phyloP scores from a whole-genome alignment of 2,113 vertebrate genomes.

The Syrrhaptes paradoxus region DNA sequence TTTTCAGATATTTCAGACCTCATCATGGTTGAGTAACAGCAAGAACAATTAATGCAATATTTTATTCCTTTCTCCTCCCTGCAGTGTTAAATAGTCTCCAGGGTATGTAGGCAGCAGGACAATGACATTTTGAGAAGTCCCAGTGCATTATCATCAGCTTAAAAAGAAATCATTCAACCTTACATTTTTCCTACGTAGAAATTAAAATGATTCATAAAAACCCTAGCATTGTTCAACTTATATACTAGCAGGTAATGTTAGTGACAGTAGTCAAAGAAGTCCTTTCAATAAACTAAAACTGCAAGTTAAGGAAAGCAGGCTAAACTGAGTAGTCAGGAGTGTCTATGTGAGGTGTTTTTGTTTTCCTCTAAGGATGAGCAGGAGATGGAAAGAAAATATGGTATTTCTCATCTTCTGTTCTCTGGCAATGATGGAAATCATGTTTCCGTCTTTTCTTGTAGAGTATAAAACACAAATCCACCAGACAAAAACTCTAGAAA shows the following conservation, averaged over 20 bases:
- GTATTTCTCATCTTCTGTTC: background rate
- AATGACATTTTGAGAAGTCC: constrained; percentile 56
- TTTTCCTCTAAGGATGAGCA: background rate
- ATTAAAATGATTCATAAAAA: background rate
- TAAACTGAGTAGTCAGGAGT: background rate
- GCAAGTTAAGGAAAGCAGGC: background rate
- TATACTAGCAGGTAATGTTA: background rate
- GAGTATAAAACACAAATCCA: background rate
- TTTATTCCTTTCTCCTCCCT: background rate
- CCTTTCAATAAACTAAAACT: background rate
- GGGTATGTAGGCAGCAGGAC: constrained; percentile 1
- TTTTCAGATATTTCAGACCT: constrained; percentile 48
- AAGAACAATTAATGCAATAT: constrained; percentile 55
- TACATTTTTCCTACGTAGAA: constrained; percentile 5
- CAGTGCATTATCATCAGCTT: constrained; percentile 17
- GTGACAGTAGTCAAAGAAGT: background rate
- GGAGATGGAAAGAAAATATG: background rate
- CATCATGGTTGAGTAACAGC: constrained; percentile 13
- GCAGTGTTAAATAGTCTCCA: constrained; percentile 43
- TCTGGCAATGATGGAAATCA: background rate
- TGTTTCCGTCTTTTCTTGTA: background rate
- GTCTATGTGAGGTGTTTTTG: background rate
- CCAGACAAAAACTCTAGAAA: background rate
- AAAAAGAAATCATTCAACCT: constrained; percentile 43
- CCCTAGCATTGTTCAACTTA: background rate